phyloP scores from a whole-genome alignment of 2,888 invertebrate species.

The Dusona sp. region DNA sequence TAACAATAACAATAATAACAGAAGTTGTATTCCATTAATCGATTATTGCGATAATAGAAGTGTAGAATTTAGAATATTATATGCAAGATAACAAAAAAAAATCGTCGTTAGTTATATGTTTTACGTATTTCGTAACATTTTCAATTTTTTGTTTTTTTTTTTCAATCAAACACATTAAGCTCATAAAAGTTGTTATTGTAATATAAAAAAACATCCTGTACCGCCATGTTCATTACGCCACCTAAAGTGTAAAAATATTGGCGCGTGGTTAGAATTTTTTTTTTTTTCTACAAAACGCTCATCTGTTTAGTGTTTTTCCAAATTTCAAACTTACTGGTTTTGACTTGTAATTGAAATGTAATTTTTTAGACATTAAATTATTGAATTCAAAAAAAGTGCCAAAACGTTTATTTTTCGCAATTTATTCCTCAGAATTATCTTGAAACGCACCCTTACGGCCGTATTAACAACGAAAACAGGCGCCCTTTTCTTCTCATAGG shows the following conservation, averaged over 20 bases:
- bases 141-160: neutral
- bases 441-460: neutral
- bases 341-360: neutral
- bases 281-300: neutral
- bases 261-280: neutral
- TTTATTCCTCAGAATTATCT: neutral
- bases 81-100: conserved; percentile 42
- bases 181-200: neutral
- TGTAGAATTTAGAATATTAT: conserved; percentile 42
- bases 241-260: neutral
- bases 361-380: neutral
- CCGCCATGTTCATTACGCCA: neutral
- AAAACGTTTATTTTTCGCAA: neutral
- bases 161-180: neutral
- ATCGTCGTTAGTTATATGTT: conserved; percentile 5
- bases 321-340: neutral
- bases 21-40: conserved; percentile 63
- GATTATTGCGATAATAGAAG: conserved; percentile 35
- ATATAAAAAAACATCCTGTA: neutral
- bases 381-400: neutral
- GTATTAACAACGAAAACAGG: conserved; percentile 1
- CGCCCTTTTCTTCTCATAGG: conserved; percentile 6
- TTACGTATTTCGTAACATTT: neutral
- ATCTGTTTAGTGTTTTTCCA: neutral
- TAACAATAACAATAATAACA: conserved; percentile 34